Conservation (phyloP, 92 coral and sea anemone species). For the Umimayanthus chanpuru region DNA sequence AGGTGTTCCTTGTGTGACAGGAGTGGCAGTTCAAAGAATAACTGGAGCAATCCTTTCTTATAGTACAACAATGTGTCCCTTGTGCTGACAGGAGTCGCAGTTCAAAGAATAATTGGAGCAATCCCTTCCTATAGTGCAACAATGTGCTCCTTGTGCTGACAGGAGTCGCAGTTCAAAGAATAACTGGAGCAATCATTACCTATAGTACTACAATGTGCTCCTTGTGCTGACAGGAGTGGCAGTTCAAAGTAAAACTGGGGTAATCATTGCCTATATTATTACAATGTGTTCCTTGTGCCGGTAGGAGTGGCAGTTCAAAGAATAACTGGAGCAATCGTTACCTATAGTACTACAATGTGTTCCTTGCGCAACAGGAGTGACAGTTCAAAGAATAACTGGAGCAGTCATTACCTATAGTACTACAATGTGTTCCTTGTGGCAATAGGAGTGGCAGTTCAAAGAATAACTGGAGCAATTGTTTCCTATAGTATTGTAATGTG, state of each 20-base stretch:
- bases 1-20: conserved; percentile 57
- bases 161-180: neutral
- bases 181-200: no score
- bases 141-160: no score
- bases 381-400: no score
- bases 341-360: neutral
- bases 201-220: no score
- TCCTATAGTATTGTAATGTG: no score
- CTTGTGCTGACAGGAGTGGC: no score
- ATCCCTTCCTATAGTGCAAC: neutral
- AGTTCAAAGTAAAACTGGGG: no score
- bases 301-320: conserved; percentile 93
- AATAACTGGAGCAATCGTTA: neutral
- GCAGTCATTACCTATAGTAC: no score
- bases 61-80: conserved; percentile 60
- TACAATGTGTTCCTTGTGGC: no score
- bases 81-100: conserved; percentile 95
- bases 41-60: conserved; percentile 41
- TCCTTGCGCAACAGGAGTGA: no score
- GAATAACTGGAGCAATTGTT: no score
- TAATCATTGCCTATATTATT: neutral
- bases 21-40: conserved; percentile 66
- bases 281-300: conserved; percentile 81
- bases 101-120: conserved; percentile 60
- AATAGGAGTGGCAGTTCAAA: no score